Evolutionary conservation across 1,140 invertebrate species (phyloP).

Genomic region (Drosophila orena): DNA sequence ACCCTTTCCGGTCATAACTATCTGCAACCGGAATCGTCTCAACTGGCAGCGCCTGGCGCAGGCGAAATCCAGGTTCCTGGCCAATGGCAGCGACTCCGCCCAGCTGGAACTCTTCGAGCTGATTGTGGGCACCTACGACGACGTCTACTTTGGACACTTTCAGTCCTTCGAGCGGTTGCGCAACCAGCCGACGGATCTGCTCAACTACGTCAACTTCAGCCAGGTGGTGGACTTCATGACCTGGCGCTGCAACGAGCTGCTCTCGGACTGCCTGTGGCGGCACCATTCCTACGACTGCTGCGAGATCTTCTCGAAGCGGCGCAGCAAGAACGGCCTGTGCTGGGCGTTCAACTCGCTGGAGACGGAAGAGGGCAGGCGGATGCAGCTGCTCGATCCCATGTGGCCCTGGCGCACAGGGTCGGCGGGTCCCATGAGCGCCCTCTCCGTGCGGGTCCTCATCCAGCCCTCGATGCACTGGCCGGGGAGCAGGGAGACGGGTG

Average conservation of each 20-base stretch:
- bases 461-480: conserved; percentile 62
- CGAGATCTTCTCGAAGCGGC: conserved; percentile 72
- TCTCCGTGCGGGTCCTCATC: conserved; percentile 57
- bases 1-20: conserved; percentile 77
- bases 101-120: conserved; percentile 56
- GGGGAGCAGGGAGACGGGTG: conserved; percentile 22
- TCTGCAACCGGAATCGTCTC: conserved; percentile 79
- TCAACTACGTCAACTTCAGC: conserved; percentile 72
- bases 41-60: conserved; percentile 69
- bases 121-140: conserved; percentile 63
- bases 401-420: conserved; percentile 75
- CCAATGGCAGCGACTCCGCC: conserved; percentile 43
- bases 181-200: conserved; percentile 46
- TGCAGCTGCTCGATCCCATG: conserved; percentile 60
- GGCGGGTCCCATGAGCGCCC: conserved; percentile 66
- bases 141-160: conserved; percentile 67
- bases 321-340: conserved; percentile 86
- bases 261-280: conserved; percentile 71
- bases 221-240: conserved; percentile 71
- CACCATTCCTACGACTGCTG: conserved; percentile 68
- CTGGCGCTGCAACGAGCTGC: conserved; percentile 75
- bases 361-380: conserved; percentile 67
- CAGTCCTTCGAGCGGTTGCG: conserved; percentile 58
- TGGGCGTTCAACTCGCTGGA: conserved; percentile 86
- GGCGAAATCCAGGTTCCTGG: conserved; percentile 64